These are phyloP conservation scores for Augiades crinisus DNA, from an alignment of 2,888 invertebrate genomes.

Conservation along the genomic window DNA sequence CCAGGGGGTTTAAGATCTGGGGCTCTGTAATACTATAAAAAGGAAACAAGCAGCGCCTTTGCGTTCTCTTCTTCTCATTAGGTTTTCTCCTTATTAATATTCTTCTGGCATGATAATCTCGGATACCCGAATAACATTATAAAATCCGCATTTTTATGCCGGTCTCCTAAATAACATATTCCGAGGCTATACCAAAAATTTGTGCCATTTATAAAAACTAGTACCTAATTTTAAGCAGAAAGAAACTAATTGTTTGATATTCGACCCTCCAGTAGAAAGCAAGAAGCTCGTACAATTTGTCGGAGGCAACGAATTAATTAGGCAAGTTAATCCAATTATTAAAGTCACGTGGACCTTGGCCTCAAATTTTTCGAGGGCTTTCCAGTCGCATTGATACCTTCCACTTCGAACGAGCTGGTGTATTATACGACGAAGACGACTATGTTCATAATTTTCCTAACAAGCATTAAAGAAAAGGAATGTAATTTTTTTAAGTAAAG, in stretches of 20 bases:
- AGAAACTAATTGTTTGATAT: slow-evolving; percentile 21
- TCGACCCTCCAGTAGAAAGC: slow-evolving; percentile 9
- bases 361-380: too few species aligned
- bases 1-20: too few species aligned
- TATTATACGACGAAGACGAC: too few species aligned
- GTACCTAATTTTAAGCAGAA: slow-evolving; percentile 19
- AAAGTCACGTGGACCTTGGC: too few species aligned
- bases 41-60: too few species aligned
- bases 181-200: slow-evolving; percentile 9
- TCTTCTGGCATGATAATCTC: slow-evolving; percentile 14
- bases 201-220: slow-evolving; percentile 7
- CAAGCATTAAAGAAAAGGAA: too few species aligned
- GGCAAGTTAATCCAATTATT: slow-evolving; percentile 73
- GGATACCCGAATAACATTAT: slow-evolving; percentile 12
- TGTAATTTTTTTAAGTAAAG: too few species aligned
- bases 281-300: slow-evolving; percentile 22
- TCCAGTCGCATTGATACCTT: too few species aligned
- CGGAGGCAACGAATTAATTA: slow-evolving; percentile 47
- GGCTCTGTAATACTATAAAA: too few species aligned
- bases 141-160: slow-evolving; percentile 1
- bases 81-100: slow-evolving; percentile 17
- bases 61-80: slow-evolving; percentile 1
- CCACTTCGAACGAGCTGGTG: too few species aligned
- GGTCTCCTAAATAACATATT: slow-evolving; percentile 18
- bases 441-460: too few species aligned